Base-by-base conservation (phyloP, 92 coral and sea anemone genomes). In the Zoanthus solanderi region DNA sequence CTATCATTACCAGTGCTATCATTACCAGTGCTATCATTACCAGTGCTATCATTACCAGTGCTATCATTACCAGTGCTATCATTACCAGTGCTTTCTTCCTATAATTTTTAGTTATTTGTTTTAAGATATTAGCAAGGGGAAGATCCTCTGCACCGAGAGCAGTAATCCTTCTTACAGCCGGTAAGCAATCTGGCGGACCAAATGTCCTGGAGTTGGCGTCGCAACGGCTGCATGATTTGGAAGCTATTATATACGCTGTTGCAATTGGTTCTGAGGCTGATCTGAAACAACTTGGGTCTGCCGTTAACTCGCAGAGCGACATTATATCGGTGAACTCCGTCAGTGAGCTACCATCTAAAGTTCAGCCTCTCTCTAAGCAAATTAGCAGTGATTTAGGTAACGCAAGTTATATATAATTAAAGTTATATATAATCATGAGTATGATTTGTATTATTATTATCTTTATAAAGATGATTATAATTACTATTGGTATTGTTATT, bases 121-220 rank as follows among this genome's bases (percentile, higher is more conserved):
- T 79, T 10, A 16, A 79, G 84, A 73, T 93, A 3, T 79, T 95
- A 15, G 34, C 91, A n/a, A 75, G 87, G 47, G 93, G 97, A 2
- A 88, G 97, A 57, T 76, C 90, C 2, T 93, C 93, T 15, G 90
- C 90, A 7, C 97, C 97, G 1, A 95, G 94, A 72, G 95, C 92
- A 12, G 93, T 92, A 16, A 86, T 97, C 73, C 87, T 97, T n/a
- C 85, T 97, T n/a, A 89, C 91, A 23, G 96, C 91, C 37, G 98
- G 99, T 68, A 85, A 57, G 34, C 95, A 94, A 60, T 75, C 84
- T 4, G 87, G 83, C 14, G 57, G 76, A 46, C 87, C 90, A 71
- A 76, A 90, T 10, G 74, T 87, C 14, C 68, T 89, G 52, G 89
- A 82, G 16, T 76, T 90, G 0, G 87, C 92, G 7, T 56, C 89